Conservation (phyloP, 2,888 invertebrate species). For the Polia nebulosa region DNA sequence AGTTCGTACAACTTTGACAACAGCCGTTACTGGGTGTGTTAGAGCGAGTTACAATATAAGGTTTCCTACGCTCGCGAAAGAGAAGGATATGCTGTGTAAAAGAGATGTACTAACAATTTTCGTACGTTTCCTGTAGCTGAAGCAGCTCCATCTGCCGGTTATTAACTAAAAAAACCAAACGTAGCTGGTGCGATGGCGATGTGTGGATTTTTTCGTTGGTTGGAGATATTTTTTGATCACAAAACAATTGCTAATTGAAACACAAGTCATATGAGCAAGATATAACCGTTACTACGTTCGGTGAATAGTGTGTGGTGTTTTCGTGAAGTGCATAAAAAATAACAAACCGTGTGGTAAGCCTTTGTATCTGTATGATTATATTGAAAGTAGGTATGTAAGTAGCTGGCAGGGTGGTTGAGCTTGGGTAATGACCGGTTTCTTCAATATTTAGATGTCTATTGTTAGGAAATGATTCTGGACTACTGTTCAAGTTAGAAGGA, state of each 20-base stretch:
- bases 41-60: slow-evolving; percentile 40
- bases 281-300: slow-evolving; percentile 35
- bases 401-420: slow-evolving; percentile 78
- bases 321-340: slow-evolving; percentile 54
- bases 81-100: slow-evolving; percentile 43
- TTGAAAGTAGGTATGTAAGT: slow-evolving; percentile 84
- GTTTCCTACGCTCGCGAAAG: slow-evolving; percentile 14
- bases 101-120: slow-evolving; percentile 35
- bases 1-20: slow-evolving; percentile 38
- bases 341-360: slow-evolving; percentile 82
- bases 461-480: slow-evolving; percentile 63
- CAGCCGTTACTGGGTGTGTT: slow-evolving; percentile 19
- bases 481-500: slow-evolving; percentile 61
- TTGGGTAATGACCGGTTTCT: slow-evolving; percentile 85
- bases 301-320: slow-evolving; percentile 53
- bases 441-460: slow-evolving; percentile 76
- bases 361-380: slow-evolving; percentile 84
- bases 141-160: slow-evolving; percentile 68
- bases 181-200: slow-evolving; percentile 80
- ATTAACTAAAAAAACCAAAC: slow-evolving; percentile 54
- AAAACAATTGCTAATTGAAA: slow-evolving; percentile 65
- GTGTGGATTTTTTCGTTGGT: slow-evolving; percentile 82
- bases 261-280: slow-evolving; percentile 59
- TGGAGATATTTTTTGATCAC: slow-evolving; percentile 75
- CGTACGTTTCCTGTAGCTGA: slow-evolving; percentile 18